Evolutionary conservation across 2,113 vertebrate species (phyloP).

Genomic region (Takifugu bimaculatus): DNA sequence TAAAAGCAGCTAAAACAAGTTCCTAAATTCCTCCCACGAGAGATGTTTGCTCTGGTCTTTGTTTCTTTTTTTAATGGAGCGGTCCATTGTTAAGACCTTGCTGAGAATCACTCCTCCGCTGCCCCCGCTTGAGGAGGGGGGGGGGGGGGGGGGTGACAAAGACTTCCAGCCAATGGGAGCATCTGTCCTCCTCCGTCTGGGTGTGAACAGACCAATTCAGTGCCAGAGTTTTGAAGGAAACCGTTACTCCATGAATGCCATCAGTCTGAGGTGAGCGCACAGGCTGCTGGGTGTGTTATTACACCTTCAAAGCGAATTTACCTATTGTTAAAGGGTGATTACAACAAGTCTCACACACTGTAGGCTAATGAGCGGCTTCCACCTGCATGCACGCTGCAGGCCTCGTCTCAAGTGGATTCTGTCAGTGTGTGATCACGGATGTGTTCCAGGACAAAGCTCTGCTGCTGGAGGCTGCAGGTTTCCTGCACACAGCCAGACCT

Average conservation of each 20-base stretch:
- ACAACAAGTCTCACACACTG: constrained; percentile 42
- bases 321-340: constrained; percentile 3
- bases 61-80: constrained; percentile 57
- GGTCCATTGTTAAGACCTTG: constrained; percentile 64
- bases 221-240: constrained; percentile 66
- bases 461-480: constrained; percentile 32
- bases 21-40: constrained; percentile 45
- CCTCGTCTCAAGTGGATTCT: constrained; percentile 6
- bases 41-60: constrained; percentile 51
- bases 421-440: constrained; percentile 1
- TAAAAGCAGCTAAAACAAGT: background rate
- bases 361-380: constrained; percentile 44
- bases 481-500: constrained; percentile 55
- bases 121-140: constrained; percentile 51
- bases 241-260: constrained; percentile 46
- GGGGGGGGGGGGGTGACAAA: constrained; percentile 43
- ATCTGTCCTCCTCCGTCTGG: constrained; percentile 44
- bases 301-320: constrained; percentile 10
- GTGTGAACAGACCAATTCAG: constrained; percentile 65
- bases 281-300: constrained; percentile 3
- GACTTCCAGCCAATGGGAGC: constrained; percentile 63
- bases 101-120: constrained; percentile 36
- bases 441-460: constrained; percentile 36
- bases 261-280: constrained; percentile 28
- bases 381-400: constrained; percentile 8